phyloP scores from a whole-genome alignment of 2,797 vertebrate genomes.

The Intellagama lesueurii region DNA sequence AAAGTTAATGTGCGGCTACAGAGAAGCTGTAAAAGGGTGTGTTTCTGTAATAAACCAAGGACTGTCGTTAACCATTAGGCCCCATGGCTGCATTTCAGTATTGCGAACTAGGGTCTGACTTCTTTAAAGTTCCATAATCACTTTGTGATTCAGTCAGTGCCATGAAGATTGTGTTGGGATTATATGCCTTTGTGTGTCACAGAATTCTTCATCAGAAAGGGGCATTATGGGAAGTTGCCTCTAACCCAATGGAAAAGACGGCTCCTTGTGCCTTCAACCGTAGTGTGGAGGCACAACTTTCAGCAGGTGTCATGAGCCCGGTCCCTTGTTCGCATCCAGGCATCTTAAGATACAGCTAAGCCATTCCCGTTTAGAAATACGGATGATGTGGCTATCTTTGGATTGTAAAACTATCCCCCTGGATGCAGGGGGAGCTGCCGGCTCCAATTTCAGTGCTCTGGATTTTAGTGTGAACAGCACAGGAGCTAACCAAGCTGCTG shows the following conservation, averaged over 20 bases:
- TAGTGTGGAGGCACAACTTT: too few relatives aligned
- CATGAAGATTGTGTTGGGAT: not conserved
- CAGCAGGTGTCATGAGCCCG: too few relatives aligned
- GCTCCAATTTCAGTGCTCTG: too few relatives aligned
- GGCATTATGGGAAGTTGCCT: not conserved
- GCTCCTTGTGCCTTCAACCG: too few relatives aligned
- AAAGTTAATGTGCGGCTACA: not conserved
- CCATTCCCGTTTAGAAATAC: not conserved
- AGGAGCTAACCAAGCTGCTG: too few relatives aligned
- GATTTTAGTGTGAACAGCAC: too few relatives aligned
- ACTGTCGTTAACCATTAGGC: too few relatives aligned
- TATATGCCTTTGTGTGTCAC: not conserved
- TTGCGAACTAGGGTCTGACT: too few relatives aligned
- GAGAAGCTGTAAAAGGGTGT: not conserved
- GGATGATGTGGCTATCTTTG: not conserved
- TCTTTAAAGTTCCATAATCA: too few relatives aligned
- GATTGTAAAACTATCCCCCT: not conserved
- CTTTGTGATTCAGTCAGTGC: not conserved
- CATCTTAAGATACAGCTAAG: not conserved
- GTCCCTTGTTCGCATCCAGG: too few relatives aligned
- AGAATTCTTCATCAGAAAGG: not conserved
- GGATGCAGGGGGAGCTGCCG: too few relatives aligned
- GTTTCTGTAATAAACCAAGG: not conserved
- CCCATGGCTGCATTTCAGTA: not conserved
- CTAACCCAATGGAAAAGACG: too few relatives aligned